These are phyloP conservation scores for Dasyornis broadbenti DNA, from an alignment of 2,113 vertebrate species.

Conservation along the genomic window DNA sequence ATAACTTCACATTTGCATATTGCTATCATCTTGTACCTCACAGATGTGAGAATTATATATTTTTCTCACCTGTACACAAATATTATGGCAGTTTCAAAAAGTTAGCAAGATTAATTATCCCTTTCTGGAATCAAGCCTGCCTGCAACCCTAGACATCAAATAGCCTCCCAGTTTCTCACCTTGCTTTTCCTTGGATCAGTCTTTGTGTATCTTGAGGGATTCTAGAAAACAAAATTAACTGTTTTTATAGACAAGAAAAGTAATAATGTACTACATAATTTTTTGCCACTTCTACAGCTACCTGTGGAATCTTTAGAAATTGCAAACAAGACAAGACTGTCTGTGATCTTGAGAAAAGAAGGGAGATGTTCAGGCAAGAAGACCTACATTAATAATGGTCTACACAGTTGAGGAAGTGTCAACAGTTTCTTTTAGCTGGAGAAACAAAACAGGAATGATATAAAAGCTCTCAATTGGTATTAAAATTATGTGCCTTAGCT, in stretches of 20 bases:
- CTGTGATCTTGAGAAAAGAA: neutral
- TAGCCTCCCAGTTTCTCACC: neutral
- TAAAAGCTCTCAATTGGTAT: neutral
- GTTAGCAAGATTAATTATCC: neutral
- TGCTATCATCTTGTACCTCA: neutral
- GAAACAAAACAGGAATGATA: neutral
- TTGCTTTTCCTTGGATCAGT: neutral
- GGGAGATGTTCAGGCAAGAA: neutral
- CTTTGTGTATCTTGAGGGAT: neutral
- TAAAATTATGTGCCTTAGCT: neutral
- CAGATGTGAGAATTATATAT: neutral
- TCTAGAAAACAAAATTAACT: neutral
- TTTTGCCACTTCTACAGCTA: neutral
- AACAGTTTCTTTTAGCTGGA: neutral
- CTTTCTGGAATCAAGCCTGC: neutral
- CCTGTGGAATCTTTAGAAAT: neutral
- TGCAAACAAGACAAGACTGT: neutral
- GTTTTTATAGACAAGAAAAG: neutral
- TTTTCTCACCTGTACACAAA: neutral
- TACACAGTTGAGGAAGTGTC: neutral
- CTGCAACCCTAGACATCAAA: neutral
- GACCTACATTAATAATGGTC: neutral
- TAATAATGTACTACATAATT: neutral
- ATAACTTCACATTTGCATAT: neutral
- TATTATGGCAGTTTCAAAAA: neutral